Evolutionary conservation across 2,888 invertebrate species (phyloP).

Genomic region (Epinotia demarniana): DNA sequence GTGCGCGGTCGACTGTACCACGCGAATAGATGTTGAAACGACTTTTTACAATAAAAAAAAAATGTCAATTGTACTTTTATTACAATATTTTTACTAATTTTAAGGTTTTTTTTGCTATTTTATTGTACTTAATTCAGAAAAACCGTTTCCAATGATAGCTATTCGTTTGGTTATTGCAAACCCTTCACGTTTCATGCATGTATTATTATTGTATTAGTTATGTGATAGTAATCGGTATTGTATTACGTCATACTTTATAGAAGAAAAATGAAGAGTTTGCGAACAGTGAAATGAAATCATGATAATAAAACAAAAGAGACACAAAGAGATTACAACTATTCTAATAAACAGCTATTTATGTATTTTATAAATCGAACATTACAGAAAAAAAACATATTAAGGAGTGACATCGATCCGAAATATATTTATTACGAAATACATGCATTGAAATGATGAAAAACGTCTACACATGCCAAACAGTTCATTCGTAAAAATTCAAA

Average conservation of each 20-base stretch:
- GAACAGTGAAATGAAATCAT: slow-evolving; percentile 33
- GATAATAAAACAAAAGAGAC: slow-evolving; percentile 8
- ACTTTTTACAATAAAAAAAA: neutral
- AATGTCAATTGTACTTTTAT: too few relatives aligned
- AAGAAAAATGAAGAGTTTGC: slow-evolving; percentile 14
- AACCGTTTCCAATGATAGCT: slow-evolving; percentile 1
- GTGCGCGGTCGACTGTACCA: slow-evolving; percentile 48
- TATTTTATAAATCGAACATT: neutral
- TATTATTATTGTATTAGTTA: neutral
- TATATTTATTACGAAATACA: slow-evolving; percentile 45
- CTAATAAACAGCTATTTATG: slow-evolving; percentile 30
- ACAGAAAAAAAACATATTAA: slow-evolving; percentile 14
- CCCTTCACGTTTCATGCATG: slow-evolving; percentile 3
- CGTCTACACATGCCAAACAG: slow-evolving; percentile 81
- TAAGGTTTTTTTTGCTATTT: neutral
- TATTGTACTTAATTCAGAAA: neutral
- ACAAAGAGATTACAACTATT: slow-evolving; percentile 14
- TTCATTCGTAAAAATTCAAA: slow-evolving; percentile 72
- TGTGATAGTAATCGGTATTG: neutral
- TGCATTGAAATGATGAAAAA: slow-evolving; percentile 53
- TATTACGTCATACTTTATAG: neutral
- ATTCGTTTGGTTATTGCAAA: slow-evolving; percentile 21
- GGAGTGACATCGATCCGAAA: neutral
- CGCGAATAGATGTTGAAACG: slow-evolving; percentile 30
- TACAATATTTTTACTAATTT: neutral